Base-by-base conservation (phyloP, 23 tunicate species). In the Ascidia mentula region DNA sequence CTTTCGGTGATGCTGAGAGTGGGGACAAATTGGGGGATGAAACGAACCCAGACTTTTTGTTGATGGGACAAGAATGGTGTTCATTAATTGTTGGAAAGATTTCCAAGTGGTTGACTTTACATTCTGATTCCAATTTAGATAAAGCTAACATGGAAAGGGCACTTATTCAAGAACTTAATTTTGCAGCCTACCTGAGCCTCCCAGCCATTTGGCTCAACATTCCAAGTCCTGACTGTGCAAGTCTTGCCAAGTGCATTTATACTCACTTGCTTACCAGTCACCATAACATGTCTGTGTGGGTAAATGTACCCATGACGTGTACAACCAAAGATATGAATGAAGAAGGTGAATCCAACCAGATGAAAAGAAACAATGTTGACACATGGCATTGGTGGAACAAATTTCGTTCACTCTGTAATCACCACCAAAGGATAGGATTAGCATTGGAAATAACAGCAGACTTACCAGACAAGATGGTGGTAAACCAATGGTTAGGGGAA, bases 371-470 rank as follows among this genome's bases (percentile, higher is more conserved):
- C 37, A 0, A 40, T 9, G 40, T 59, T 12, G 78, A 78, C 37
- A 78, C 91, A 0, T 92, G 97, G 97, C 38, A 65, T 17, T 85
- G 89, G 89, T 92, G 97, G 97, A 92, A 87, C 81, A 92, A 92
- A 71, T 92, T 92, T 69, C 86, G 97, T 2, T 33, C 40, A 31
- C 82, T 92, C 5, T 87, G 97, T 71, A 79, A 82, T 79, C 78
- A 87, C 6, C 89, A 92, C 74, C 79, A 34, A 38, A 60, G 92
- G 40, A 59, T 92, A 46, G 89, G 89, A 34, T 73, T 93, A 22
- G 92, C 84, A 9, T 65, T 93, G 72, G 80, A 84, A 84, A 46
- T 93, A 9, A 93, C 89, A 24, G 86, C 86, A 20, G 88, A 93
- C 40, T 60, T 93, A 24, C 98, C 98, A 20, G 87, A 83, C 30